Conservation (phyloP, 1,140 invertebrate genomes). For the Bombus polaris region DNA sequence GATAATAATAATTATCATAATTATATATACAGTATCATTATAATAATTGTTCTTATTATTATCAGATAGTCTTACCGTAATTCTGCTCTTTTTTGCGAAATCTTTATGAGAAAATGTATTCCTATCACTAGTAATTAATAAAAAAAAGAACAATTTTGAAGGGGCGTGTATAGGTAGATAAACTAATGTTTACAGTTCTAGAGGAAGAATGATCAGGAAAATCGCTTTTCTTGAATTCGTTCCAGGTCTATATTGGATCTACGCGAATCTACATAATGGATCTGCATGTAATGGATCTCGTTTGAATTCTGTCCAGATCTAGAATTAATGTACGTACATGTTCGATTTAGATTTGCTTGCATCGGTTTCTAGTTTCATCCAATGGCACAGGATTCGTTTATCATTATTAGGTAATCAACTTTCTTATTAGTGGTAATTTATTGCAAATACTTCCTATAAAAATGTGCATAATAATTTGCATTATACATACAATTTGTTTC, state of each 20-base stretch:
- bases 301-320: conserved; percentile 7
- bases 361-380: neutral
- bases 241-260: conserved; percentile 16
- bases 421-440: neutral
- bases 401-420: neutral
- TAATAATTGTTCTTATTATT: too few species aligned
- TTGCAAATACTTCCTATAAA: neutral
- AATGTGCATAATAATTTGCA: too few species aligned
- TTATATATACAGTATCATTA: too few species aligned
- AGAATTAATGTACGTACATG: neutral
- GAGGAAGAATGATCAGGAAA: neutral
- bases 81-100: too few species aligned
- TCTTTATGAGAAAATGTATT: too few species aligned
- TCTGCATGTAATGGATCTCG: neutral
- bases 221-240: neutral
- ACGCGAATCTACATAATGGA: conserved; percentile 9
- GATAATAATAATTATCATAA: too few species aligned
- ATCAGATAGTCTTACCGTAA: too few species aligned
- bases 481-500: too few species aligned
- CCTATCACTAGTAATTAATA: too few species aligned
- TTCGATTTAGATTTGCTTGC: neutral
- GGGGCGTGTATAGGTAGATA: neutral
- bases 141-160: too few species aligned
- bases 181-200: neutral
- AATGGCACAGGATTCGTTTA: neutral